Percentiles rank a stretch among this genome's conserved stretches.
Conservation (phyloP, 2,113 vertebrate species). For the Telmatochromis brachygnathus region DNA sequence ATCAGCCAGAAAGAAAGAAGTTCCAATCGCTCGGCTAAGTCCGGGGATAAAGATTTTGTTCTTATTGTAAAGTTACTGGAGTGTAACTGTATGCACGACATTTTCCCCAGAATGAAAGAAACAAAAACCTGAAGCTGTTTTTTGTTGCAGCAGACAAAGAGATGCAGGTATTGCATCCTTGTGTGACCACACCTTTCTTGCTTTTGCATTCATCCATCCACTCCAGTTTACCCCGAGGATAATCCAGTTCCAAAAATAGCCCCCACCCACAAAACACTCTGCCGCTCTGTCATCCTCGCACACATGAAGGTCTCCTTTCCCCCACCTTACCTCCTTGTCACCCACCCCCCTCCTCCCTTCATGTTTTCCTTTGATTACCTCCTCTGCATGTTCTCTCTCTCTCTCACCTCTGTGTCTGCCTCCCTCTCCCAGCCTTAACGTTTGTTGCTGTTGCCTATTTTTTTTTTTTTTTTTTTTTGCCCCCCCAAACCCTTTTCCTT, state of each 20-base stretch:
- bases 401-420: conserved; percentile 26
- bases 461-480: background rate
- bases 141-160: background rate
- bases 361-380: background rate
- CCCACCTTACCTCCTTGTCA: background rate
- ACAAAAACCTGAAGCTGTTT: background rate
- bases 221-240: conserved; percentile 12
- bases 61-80: background rate
- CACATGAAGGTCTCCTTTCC: background rate
- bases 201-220: conserved; percentile 5
- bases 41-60: background rate
- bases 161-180: background rate
- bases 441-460: background rate
- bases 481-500: background rate
- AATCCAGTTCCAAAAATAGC: conserved; percentile 28
- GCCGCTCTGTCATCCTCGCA: background rate
- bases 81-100: background rate
- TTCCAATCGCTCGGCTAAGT: background rate
- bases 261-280: background rate
- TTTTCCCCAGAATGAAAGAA: background rate
- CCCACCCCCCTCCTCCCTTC: background rate
- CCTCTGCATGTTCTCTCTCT: background rate
- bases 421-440: conserved; percentile 5
- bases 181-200: conserved; percentile 5
- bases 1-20: background rate